A percentile compares a stretch with the other conserved stretches of the same genome.
These are phyloP conservation scores for Okapia johnstoni DNA, from an alignment of 2,113 vertebrate species.

Conservation along the genomic window DNA sequence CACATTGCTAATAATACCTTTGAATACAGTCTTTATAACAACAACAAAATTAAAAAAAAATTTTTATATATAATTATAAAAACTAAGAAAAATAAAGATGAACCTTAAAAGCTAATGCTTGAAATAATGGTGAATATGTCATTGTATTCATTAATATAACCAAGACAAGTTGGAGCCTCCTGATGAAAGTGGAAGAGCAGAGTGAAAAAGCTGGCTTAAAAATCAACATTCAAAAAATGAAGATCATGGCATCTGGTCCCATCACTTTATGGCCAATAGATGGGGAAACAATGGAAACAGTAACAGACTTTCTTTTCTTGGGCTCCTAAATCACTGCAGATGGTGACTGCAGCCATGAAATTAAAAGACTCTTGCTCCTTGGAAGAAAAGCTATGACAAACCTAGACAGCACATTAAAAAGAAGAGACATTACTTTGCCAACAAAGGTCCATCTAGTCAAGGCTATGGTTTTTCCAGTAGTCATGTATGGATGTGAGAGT, in stretches of 20 bases:
- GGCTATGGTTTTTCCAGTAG: background rate
- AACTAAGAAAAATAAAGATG: constrained; percentile 8
- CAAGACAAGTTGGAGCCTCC: background rate
- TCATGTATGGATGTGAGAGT: background rate
- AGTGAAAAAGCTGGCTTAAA: background rate
- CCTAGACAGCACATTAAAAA: background rate
- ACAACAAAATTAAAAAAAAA: background rate
- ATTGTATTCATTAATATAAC: background rate
- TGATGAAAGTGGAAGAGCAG: background rate
- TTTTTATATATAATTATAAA: background rate
- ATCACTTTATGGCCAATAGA: background rate
- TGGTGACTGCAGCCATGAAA: background rate
- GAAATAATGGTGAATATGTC: background rate
- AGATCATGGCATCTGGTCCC: background rate
- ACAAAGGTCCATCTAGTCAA: background rate
- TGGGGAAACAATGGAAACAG: background rate
- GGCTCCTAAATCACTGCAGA: background rate
- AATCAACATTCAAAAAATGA: background rate
- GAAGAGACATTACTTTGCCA: background rate
- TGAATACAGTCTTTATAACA: background rate
- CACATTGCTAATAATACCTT: background rate
- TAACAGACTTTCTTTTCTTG: background rate
- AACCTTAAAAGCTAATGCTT: background rate
- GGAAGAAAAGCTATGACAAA: background rate
- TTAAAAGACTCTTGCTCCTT: background rate